Conservation (phyloP, 1,140 invertebrate genomes). For the Hesperophylax magnus region DNA sequence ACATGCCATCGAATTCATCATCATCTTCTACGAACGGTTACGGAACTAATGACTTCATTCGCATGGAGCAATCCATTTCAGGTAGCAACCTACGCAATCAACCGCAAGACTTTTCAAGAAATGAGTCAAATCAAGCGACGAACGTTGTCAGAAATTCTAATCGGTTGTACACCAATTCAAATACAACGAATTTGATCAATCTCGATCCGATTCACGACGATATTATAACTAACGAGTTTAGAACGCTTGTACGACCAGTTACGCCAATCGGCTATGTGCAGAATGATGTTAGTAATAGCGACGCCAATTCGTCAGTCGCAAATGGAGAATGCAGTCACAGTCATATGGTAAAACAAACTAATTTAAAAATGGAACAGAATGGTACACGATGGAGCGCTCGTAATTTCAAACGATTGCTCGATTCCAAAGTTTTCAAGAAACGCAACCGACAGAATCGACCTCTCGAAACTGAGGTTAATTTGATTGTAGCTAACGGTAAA, state of each 20-base stretch:
- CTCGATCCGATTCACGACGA: constrained; percentile 39
- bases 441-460: constrained; percentile 57
- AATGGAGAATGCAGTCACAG: constrained; percentile 72
- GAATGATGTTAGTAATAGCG: constrained; percentile 76
- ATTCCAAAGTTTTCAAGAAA: constrained; percentile 49
- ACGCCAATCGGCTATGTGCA: constrained; percentile 82
- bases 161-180: constrained; percentile 28
- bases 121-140: neutral
- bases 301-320: constrained; percentile 58
- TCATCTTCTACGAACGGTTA: constrained; percentile 58
- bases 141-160: constrained; percentile 5
- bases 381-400: constrained; percentile 43
- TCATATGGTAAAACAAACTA: constrained; percentile 63
- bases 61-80: constrained; percentile 32
- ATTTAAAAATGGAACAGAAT: constrained; percentile 63
- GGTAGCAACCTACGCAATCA: constrained; percentile 32
- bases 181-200: constrained; percentile 17
- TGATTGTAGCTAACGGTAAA: constrained; percentile 62
- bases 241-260: constrained; percentile 64
- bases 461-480: constrained; percentile 72
- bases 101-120: constrained; percentile 53
- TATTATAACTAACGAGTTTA: constrained; percentile 60
- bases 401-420: constrained; percentile 45
- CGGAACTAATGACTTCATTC: constrained; percentile 63
- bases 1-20: constrained; percentile 60